Evolutionary conservation across 92 coral and sea anemone genomes (phyloP), one percentile per base, ranked within the genome.

Genomic region (Parazoanthus atlanticus): DNA sequence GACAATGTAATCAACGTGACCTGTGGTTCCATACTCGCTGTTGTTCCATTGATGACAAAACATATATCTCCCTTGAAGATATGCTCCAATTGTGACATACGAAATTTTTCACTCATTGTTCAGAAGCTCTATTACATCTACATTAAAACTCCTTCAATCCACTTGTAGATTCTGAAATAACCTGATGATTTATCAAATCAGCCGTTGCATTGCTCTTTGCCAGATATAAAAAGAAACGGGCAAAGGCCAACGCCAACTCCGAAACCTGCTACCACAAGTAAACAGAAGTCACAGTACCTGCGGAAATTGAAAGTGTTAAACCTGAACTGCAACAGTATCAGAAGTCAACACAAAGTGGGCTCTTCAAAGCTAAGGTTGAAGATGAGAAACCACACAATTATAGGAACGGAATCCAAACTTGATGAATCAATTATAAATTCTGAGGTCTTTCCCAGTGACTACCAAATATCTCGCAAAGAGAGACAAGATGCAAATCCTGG

Each of bases 401-500:
- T 67, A 72, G 87, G 43, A 83, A 83, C 78, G 28, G 87, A 83
- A 83, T 83, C 87, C 29, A 83, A 83, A 83, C 87, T 83, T 67
- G 87, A 83, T 83, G 87, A 83, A 26, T 83, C 78, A 67, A 83
- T 83, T 43, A 83, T 38, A 83, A 72, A 83, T 43, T 83, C 87
- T 64, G 87, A 83, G 25, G 87, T 83, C 26, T 83, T 83, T 72
- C 87, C 87, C 78, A 83, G 47, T 67, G 87, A 67, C 74, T 83
- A 83, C 70, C 78, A 67, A 83, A 79, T 79, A 79, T 79, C 52
- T 79, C 84, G 84, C 84, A 79, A 79, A 79, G 84, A 91, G 73
- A 88, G 91, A 74, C 49, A 33, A 36, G 91, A 83, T 88, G 81
- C 30, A n/a, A 91, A 88, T 88, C 93, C 91, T n/a, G 93, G 93